Percentiles rank a stretch among this genome's conserved stretches.
These are phyloP conservation scores for Zygothrica quintamaculata DNA, from an alignment of 2,888 invertebrate genomes.

Conservation along the genomic window DNA sequence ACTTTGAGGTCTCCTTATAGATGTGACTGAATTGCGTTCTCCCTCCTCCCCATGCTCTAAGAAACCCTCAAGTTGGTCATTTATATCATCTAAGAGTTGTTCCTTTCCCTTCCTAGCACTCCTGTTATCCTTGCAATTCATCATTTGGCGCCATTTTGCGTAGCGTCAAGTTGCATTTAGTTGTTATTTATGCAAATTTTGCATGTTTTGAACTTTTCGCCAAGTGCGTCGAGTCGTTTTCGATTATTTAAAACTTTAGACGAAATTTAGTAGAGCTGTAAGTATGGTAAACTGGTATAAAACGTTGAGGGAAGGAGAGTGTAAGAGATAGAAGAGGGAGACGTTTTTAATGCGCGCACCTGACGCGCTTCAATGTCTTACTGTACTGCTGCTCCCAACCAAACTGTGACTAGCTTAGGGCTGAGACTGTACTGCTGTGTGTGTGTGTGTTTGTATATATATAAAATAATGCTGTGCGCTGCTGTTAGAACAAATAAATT, in stretches of 20 bases:
- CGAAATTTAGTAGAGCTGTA: slow-evolving; percentile 58
- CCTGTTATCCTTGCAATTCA: slow-evolving; percentile 55
- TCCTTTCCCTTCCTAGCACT: neutral
- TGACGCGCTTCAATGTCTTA: slow-evolving; percentile 75
- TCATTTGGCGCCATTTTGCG: slow-evolving; percentile 71
- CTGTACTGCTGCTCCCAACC: slow-evolving; percentile 36
- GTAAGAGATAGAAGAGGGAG: neutral
- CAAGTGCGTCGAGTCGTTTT: slow-evolving; percentile 80
- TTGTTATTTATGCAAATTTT: slow-evolving; percentile 82
- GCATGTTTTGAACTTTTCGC: slow-evolving; percentile 77
- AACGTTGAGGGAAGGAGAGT: neutral
- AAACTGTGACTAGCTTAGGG: slow-evolving; percentile 46
- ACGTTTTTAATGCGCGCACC: slow-evolving; percentile 75
- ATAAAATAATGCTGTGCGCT: slow-evolving; percentile 77
- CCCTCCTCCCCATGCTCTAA: slow-evolving; percentile 3
- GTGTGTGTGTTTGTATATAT: slow-evolving; percentile 57
- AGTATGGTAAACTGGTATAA: no score
- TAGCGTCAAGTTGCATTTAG: slow-evolving; percentile 81
- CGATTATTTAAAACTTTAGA: slow-evolving; percentile 79
- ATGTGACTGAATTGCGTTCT: slow-evolving; percentile 13
- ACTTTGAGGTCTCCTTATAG: neutral
- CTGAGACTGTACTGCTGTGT: slow-evolving; percentile 17
- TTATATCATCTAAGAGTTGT: slow-evolving; percentile 19
- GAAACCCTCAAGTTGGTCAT: slow-evolving; percentile 5
- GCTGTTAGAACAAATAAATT: slow-evolving; percentile 79